phyloP scores from a whole-genome alignment of 1,140 invertebrate genomes.

The Wasmannia auropunctata region DNA sequence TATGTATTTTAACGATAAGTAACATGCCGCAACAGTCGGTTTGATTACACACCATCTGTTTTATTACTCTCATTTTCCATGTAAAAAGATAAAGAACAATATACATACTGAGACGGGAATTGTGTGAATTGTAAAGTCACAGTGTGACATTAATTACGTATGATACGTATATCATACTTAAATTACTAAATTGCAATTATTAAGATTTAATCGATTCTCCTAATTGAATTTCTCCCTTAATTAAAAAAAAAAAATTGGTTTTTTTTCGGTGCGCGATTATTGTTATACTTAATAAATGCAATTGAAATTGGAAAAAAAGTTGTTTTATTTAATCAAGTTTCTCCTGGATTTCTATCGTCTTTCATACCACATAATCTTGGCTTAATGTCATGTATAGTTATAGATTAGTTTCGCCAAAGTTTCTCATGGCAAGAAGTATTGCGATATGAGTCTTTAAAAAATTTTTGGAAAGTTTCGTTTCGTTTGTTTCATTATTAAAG shows the following conservation, averaged over 20 bases:
- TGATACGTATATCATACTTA: background rate
- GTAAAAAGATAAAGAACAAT: background rate
- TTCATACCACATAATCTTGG: background rate
- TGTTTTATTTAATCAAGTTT: background rate
- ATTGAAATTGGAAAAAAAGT: background rate
- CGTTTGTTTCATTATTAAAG: background rate
- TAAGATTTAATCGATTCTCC: background rate
- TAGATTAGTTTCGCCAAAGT: background rate
- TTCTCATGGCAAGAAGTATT: background rate
- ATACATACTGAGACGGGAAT: background rate
- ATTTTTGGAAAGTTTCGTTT: background rate
- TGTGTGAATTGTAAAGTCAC: background rate
- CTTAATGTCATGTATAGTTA: background rate
- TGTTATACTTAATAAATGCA: constrained; percentile 37
- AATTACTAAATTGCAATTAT: background rate
- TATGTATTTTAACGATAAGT: constrained; percentile 26
- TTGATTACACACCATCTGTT: background rate
- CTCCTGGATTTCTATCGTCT: background rate
- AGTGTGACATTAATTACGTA: background rate
- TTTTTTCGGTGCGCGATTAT: background rate
- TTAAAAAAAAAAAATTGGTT: background rate
- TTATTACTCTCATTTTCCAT: background rate
- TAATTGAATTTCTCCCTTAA: background rate
- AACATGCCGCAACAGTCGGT: background rate
- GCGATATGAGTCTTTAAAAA: background rate